phyloP scores from a whole-genome alignment of 2,888 invertebrate genomes.

The Volucella zonaria region DNA sequence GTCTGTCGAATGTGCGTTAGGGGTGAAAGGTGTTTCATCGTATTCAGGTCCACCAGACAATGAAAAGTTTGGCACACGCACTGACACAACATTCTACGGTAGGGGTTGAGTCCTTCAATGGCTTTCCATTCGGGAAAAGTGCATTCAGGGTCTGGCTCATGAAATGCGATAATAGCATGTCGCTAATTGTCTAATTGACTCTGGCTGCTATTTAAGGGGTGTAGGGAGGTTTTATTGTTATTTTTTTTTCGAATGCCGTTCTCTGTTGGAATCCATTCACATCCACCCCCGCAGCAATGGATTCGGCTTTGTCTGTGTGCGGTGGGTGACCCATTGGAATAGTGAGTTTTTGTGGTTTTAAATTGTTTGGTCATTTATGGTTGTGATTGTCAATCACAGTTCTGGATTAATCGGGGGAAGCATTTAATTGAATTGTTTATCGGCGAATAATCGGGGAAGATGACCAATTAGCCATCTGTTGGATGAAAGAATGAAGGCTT shows the following conservation, averaged over 20 bases:
- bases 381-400: constrained; percentile 70
- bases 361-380: constrained; percentile 66
- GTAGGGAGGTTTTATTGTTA: constrained; percentile 4
- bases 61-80: constrained; percentile 54
- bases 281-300: constrained; percentile 67
- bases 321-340: neutral
- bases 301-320: constrained; percentile 3
- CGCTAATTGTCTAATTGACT: constrained; percentile 73
- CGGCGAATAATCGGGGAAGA: constrained; percentile 58
- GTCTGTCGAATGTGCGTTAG: constrained; percentile 9
- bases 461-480: constrained; percentile 56
- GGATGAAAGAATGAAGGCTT: neutral
- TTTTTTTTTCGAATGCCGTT: neutral
- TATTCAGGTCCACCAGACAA: constrained; percentile 39
- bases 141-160: constrained; percentile 51
- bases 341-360: constrained; percentile 58
- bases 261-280: constrained; percentile 24
- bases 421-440: constrained; percentile 73
- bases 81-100: constrained; percentile 11
- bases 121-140: neutral
- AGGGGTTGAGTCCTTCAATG: constrained; percentile 35
- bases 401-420: constrained; percentile 59
- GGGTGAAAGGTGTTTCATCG: constrained; percentile 67
- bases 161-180: constrained; percentile 73
- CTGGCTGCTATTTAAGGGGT: constrained; percentile 21